Evolutionary conservation across 2,888 invertebrate species (phyloP), one percentile per base, ranked within the genome.

Genomic region (Chaetogeoica ovagalla): DNA sequence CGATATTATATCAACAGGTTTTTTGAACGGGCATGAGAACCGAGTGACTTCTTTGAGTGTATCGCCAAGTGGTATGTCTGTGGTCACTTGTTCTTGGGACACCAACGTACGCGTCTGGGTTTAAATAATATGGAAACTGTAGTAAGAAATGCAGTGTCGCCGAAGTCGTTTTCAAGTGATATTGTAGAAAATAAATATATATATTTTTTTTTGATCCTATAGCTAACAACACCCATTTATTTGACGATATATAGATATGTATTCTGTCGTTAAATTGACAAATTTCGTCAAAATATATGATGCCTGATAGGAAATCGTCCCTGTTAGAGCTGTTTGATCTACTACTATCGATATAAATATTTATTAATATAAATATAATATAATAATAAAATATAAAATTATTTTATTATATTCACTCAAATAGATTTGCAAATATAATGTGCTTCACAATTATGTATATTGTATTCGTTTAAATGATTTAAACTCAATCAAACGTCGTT

Each of bases 31-130:
- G 0, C 96, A 96, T 85, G 96, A 96, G 84, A 96, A 95, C 86
- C 90, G 96, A 82, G 91, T 96, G 81, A 96, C 96, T 59, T 95
- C 95, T 13, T 89, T 96, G 83, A 91, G 93, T 7, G 89, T 96
- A 82, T 90, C 95, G 23, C 91, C 91, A 65, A 95, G 91, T 86
- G 96, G 96, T 55, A 91, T 96, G 87, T 95, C 94, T 8, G 85
- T 96, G 83, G 92, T 93, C n/a, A 93, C 93, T 82, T 94, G 94
- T 86, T 96, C 96, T 84, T 96, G 96, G 96, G 96, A 96, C 88
- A 92, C 93, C 85, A 88, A 91, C 84, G 94, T 95, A 81, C 89
- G 93, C 84, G 91, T 96, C 83, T 96, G 96, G 96, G 94, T 73
- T 75, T 83, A 79, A 82, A 55, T 21, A 30, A 30, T 30, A 1